Evolutionary conservation across 2,797 vertebrate genomes (phyloP).

Genomic region (Alosa sapidissima): DNA sequence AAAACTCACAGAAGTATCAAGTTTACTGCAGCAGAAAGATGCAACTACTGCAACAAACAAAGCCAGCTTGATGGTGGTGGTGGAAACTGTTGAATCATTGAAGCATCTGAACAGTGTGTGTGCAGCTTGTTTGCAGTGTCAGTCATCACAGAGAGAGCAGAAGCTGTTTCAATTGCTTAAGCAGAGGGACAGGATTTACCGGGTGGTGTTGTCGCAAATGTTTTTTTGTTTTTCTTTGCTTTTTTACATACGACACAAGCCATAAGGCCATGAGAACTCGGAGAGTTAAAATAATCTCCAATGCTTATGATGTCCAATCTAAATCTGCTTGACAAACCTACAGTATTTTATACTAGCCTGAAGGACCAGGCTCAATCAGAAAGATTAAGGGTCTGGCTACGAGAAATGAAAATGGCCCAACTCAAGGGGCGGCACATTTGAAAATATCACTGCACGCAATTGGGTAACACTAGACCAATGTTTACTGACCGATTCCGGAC

Average conservation of each 20-base stretch:
- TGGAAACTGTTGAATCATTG: constrained; percentile 31
- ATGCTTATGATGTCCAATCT: too few species aligned
- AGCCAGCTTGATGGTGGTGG: constrained; percentile 25
- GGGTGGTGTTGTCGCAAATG: neutral
- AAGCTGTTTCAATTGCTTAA: neutral
- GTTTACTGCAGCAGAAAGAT: constrained; percentile 2
- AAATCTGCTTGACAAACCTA: neutral
- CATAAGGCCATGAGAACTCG: neutral
- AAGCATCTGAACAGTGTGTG: constrained; percentile 20
- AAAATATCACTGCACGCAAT: too few species aligned
- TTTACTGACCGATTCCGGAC: too few species aligned
- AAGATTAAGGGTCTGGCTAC: too few species aligned
- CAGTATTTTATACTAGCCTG: too few species aligned
- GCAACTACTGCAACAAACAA: constrained; percentile 31
- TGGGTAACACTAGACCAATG: too few species aligned
- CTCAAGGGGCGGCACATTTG: too few species aligned
- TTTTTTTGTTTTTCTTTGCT: too few species aligned
- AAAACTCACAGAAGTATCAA: neutral
- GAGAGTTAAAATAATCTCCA: neutral
- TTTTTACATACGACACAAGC: neutral
- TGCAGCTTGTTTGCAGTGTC: neutral
- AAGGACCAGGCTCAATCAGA: too few species aligned
- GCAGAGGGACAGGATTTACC: neutral
- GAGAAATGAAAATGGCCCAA: too few species aligned
- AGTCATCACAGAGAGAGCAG: neutral